Conservation (phyloP, 2,797 vertebrate species). For the Schizopygopsis malacanthus region DNA sequence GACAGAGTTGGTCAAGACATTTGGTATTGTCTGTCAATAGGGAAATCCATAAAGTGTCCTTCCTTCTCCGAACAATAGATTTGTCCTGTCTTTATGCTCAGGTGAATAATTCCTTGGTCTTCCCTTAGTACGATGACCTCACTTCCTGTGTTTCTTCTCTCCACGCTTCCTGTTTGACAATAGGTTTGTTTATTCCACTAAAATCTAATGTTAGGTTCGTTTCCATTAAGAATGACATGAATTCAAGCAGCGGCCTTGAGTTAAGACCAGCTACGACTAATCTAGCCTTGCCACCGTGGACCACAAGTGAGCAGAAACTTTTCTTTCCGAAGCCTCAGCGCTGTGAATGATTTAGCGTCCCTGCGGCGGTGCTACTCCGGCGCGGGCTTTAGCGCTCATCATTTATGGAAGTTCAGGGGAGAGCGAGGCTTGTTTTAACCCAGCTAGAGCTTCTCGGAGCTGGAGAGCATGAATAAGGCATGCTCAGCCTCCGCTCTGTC, state of each 20-base stretch:
- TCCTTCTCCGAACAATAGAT: constrained; percentile 39
- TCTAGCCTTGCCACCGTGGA: not conserved
- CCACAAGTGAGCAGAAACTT: constrained; percentile 40
- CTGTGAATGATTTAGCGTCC: constrained; percentile 69
- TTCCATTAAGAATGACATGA: constrained; percentile 1
- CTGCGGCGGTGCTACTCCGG: constrained; percentile 41
- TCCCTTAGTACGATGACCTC: constrained; percentile 35
- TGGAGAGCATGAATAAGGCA: constrained; percentile 61
- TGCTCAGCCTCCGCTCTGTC: constrained; percentile 45
- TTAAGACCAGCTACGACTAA: not conserved
- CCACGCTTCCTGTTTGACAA: constrained; percentile 17
- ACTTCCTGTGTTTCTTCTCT: constrained; percentile 51
- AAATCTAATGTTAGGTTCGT: not conserved
- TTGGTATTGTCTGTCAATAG: not conserved
- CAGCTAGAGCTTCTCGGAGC: constrained; percentile 49
- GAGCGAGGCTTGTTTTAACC: constrained; percentile 42
- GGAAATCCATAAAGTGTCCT: constrained; percentile 25
- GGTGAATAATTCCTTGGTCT: constrained; percentile 38
- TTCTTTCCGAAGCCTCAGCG: constrained; percentile 48
- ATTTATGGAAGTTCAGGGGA: constrained; percentile 62
- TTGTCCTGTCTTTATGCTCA: constrained; percentile 37
- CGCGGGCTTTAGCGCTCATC: constrained; percentile 57
- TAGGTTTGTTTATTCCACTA: not conserved
- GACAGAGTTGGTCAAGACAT: not conserved
- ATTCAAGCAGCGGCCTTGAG: not conserved